Evolutionary conservation across 2,888 invertebrate species (phyloP).

Genomic region (Acanthopleura granulata): DNA sequence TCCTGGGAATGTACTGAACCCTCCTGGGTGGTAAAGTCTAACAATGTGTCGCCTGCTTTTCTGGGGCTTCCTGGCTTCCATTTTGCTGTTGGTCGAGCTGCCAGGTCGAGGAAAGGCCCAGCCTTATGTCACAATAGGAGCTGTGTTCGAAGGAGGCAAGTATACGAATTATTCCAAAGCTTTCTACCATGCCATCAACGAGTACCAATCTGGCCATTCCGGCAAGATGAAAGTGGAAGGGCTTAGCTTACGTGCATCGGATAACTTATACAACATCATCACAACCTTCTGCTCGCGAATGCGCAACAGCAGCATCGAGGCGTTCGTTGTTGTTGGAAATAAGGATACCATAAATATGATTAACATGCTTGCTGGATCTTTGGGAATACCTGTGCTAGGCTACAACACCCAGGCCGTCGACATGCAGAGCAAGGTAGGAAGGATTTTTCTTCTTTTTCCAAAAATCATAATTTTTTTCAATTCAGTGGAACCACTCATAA

Average conservation of each 20-base stretch:
- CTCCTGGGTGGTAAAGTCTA: background rate
- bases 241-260: background rate
- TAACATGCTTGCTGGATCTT: slow-evolving; percentile 13
- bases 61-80: background rate
- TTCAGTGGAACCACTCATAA: too few species aligned
- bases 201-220: background rate
- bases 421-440: background rate
- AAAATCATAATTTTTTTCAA: too few species aligned
- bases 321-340: slow-evolving; percentile 10
- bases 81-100: background rate
- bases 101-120: background rate
- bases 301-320: slow-evolving; percentile 5
- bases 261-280: slow-evolving; percentile 12
- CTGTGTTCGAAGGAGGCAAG: background rate
- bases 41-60: slow-evolving; percentile 18
- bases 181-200: slow-evolving; percentile 10
- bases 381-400: slow-evolving; percentile 7
- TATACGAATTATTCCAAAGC: slow-evolving; percentile 9
- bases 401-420: background rate
- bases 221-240: background rate
- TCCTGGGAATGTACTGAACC: slow-evolving; percentile 3
- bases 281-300: slow-evolving; percentile 3
- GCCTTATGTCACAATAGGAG: slow-evolving; percentile 8
- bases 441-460: background rate
- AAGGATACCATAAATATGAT: slow-evolving; percentile 3